Evolutionary conservation across 2,113 vertebrate species (phyloP), one percentile per base, ranked within the genome.

Genomic region (Solenodon paradoxus): DNA sequence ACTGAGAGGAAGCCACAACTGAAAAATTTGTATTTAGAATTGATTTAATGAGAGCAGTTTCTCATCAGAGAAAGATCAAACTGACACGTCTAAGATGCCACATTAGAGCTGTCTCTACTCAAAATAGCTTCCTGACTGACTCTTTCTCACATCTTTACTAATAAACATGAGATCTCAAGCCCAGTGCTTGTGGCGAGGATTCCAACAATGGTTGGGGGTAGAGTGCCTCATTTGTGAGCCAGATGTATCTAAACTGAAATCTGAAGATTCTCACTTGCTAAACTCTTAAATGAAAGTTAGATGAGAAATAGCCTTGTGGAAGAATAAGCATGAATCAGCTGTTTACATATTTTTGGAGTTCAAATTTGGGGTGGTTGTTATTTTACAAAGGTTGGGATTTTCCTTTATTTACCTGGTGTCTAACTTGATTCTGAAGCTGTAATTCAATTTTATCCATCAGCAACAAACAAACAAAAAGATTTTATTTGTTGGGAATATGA

Each of bases 171-270:
- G 45, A 92, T 59, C 59, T 96, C 93, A 68, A 87, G 92, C 83
- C 94, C 94, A 68, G 63, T 80, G 97, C 96, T 96, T 72, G 90
- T 95, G 96, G 89, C 61, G 72, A 97, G 68, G 88, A 57, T 97
- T 97, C 98, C 96, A n/a, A 95, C 82, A 97, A 84, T 85, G 92
- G 93, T 28, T 0, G 15, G 82, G 95, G 95, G 81, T 81, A 22
- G n/a, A 63, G 90, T 69, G 61, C 92, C 97, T 22, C 91, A 97
- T 98, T 98, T 98, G 98, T 95, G 95, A 97, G 94, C 98, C 98
- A 98, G 98, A 98, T 98, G 98, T 98, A 98, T 98, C 97, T 98
- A 92, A 97, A 97, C 95, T 98, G 97, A 98, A 98, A 98, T 97
- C 93, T 80, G 97, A 98, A 98, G 97, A 98, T 97, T 98, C 97